phyloP scores from a whole-genome alignment of 2,888 invertebrate genomes.

The Tholera decimalis region DNA sequence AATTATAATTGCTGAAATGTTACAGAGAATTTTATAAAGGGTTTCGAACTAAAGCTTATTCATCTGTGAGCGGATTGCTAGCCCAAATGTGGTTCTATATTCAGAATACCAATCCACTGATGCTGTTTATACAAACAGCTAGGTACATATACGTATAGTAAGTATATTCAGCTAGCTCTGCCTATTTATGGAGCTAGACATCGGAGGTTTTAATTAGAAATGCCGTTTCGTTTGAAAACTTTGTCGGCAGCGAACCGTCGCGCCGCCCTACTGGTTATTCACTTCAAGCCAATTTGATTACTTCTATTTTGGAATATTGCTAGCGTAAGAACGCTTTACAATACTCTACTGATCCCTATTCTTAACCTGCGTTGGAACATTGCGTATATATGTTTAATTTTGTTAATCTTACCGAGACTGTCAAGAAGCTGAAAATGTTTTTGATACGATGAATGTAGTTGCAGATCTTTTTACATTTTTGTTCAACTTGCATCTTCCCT shows the following conservation, averaged over 20 bases:
- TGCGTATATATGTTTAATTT: background rate
- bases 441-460: background rate
- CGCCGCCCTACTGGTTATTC: constrained; percentile 46
- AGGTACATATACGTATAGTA: background rate
- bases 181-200: constrained; percentile 57
- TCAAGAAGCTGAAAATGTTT: background rate
- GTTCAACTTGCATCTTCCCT: background rate
- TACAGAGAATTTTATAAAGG: constrained; percentile 7
- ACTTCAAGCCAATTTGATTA: constrained; percentile 61
- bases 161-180: constrained; percentile 11
- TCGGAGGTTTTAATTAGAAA: constrained; percentile 71
- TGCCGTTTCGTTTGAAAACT: constrained; percentile 69
- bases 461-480: constrained; percentile 1
- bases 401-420: background rate
- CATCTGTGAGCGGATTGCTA: constrained; percentile 6
- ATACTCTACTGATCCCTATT: background rate
- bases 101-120: constrained; percentile 29
- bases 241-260: constrained; percentile 48
- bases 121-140: constrained; percentile 26
- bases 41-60: background rate
- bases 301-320: constrained; percentile 52
- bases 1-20: constrained; percentile 10
- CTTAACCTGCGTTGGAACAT: background rate
- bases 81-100: constrained; percentile 5
- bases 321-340: constrained; percentile 11